phyloP scores from a whole-genome alignment of 1,140 invertebrate species.

The Drosophila micromelanica region DNA sequence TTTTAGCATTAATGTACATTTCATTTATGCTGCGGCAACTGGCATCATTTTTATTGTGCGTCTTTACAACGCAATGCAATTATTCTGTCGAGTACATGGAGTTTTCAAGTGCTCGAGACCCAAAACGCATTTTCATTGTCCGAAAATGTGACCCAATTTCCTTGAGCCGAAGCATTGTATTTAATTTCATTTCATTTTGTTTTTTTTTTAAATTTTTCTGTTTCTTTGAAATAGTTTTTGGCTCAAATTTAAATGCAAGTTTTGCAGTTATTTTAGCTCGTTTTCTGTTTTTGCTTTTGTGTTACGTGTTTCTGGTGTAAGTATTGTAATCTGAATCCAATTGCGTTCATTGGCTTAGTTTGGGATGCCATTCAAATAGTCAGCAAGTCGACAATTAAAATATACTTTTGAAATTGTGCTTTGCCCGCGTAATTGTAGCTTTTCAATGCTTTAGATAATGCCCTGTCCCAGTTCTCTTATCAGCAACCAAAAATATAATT shows the following conservation, averaged over 20 bases:
- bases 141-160: slow-evolving; percentile 36
- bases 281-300: slow-evolving; percentile 2
- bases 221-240: slow-evolving; percentile 20
- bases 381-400: slow-evolving; percentile 20
- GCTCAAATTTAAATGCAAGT: slow-evolving; percentile 24
- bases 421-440: slow-evolving; percentile 44
- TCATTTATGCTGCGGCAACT: slow-evolving; percentile 67
- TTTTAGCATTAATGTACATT: slow-evolving; percentile 41
- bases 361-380: slow-evolving; percentile 22
- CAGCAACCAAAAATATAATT: slow-evolving; percentile 24
- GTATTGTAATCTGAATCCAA: slow-evolving; percentile 21
- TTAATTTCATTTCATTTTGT: slow-evolving; percentile 19
- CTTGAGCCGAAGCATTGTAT: slow-evolving; percentile 9
- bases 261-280: slow-evolving; percentile 24
- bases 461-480: slow-evolving; percentile 7
- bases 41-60: slow-evolving; percentile 61
- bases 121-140: slow-evolving; percentile 30
- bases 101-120: slow-evolving; percentile 23
- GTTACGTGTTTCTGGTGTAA: neutral
- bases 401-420: slow-evolving; percentile 19
- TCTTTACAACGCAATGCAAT: slow-evolving; percentile 62
- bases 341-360: slow-evolving; percentile 47
- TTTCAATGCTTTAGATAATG: slow-evolving; percentile 13
- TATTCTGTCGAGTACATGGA: slow-evolving; percentile 34
- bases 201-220: neutral